Percentiles rank a stretch among this genome's conserved stretches.
phyloP scores from a whole-genome alignment of 2,888 invertebrate genomes.

The Agriopis leucophaearia region DNA sequence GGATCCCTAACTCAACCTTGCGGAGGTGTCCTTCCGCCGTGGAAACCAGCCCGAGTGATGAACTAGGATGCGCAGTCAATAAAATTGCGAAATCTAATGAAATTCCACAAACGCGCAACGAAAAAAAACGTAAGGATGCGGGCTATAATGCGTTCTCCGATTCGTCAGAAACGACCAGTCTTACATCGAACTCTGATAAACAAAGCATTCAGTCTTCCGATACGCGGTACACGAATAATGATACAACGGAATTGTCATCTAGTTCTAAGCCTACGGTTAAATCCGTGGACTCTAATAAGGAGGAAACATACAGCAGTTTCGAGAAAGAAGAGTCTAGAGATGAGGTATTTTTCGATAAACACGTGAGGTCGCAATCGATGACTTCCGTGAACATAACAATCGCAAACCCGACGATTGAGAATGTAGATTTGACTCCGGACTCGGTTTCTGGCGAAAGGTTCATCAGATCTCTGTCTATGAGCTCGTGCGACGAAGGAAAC shows the following conservation, averaged over 20 bases:
- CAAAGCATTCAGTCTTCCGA: constrained; percentile 81
- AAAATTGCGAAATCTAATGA: constrained; percentile 65
- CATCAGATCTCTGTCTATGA: constrained; percentile 88
- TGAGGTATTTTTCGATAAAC: constrained; percentile 75
- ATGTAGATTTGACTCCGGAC: constrained; percentile 88
- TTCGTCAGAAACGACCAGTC: constrained; percentile 83
- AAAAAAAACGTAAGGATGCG: constrained; percentile 65
- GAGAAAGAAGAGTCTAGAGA: constrained; percentile 77
- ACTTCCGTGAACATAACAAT: constrained; percentile 90
- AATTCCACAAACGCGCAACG: constrained; percentile 58
- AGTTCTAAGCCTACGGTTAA: constrained; percentile 77
- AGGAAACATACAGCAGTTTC: constrained; percentile 69
- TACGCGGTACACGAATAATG: constrained; percentile 74
- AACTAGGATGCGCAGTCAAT: constrained; percentile 66
- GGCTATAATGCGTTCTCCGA: constrained; percentile 82
- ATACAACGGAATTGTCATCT: constrained; percentile 73
- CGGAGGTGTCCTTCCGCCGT: constrained; percentile 93
- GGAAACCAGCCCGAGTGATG: constrained; percentile 86
- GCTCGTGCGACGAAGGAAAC: constrained; percentile 90
- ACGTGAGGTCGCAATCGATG: constrained; percentile 86
- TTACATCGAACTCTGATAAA: constrained; percentile 84
- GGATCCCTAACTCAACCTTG: constrained; percentile 97
- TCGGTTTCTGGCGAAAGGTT: constrained; percentile 87
- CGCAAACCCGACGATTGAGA: constrained; percentile 91
- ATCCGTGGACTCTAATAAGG: constrained; percentile 73